Base-by-base conservation (phyloP, 1,140 invertebrate species). In the Drosophila subpulchrella region DNA sequence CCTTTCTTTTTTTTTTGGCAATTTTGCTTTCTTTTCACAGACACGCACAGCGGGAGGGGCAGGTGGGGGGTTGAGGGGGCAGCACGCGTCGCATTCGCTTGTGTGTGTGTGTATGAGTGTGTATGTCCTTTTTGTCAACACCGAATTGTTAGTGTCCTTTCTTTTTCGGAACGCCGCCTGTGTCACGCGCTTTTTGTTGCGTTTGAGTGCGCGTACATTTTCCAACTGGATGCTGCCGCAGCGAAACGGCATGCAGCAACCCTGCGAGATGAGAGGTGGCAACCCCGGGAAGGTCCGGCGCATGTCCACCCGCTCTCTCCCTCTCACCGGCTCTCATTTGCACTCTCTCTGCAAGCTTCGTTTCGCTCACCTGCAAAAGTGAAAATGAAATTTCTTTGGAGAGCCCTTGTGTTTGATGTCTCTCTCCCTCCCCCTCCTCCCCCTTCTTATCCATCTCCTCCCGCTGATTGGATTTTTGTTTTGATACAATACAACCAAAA, bases 121-220 rank as follows among this genome's bases (percentile, higher is more conserved):
- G 57, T 74, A 32, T 58, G 15, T 24, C 11, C 34, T 32, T 42
- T 70, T 54, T 54, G 38, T 46, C 38, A 68, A 66, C 39, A 53
- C 67, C 67, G 58, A 72, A 58, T 66, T 50, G 46, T 30, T 58
- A 60, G 48, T 51, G 55, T 75, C 48, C 61, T 44, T 71, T 70
- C 63, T 41, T 54, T 62, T 39, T 75, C 78, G 56, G 57, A 65
- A 60, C 70, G 78, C 75, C 85, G 75, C 71, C 51, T 60, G 13
- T 54, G 71, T 44, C 53, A 83, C 83, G 83, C 83, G 83, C 75
- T 86, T 83, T 88, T 66, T 34, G 83, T 65, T 86, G 83, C 84
- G 83, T 86, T 83, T 82, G 36, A 86, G 44, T 86, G 72, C 83
- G 83, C 83, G 80, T 89, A 84, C 80, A 78, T 89, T 88, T 88